Conservation (phyloP, 2,797 vertebrate genomes). For the Clarias fuscus region DNA sequence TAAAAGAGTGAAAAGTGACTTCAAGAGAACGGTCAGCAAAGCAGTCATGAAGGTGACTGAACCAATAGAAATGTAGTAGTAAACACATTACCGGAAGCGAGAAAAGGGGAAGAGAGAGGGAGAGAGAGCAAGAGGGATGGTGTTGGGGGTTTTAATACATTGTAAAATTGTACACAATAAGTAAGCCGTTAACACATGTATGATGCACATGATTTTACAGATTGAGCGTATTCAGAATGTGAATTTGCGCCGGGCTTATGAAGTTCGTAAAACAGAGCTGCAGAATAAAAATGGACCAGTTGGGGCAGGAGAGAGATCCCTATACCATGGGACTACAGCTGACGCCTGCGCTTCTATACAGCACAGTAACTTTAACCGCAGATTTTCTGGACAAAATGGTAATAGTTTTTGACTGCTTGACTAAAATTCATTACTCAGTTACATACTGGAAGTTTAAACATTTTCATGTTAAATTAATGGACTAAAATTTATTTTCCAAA, state of each 20-base stretch:
- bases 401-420: conserved; percentile 12
- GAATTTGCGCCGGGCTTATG: conserved; percentile 63
- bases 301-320: conserved; percentile 56
- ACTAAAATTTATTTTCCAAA: background rate
- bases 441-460: background rate
- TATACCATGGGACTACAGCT: conserved; percentile 69
- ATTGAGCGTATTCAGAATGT: conserved; percentile 70
- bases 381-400: conserved; percentile 72
- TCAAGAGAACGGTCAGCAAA: conserved; percentile 45
- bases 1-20: conserved; percentile 48
- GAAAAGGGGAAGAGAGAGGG: background rate
- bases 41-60: conserved; percentile 61
- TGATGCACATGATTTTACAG: conserved; percentile 44
- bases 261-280: conserved; percentile 58
- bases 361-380: conserved; percentile 66
- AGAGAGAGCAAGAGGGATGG: background rate
- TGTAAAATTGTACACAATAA: background rate
- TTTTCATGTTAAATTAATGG: background rate
- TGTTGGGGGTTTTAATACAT: background rate
- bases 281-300: conserved; percentile 54
- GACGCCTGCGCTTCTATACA: conserved; percentile 61
- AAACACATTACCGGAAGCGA: background rate
- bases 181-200: background rate
- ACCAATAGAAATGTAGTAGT: background rate
- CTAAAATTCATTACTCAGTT: background rate